These are phyloP conservation scores for Bombus huntii DNA, from an alignment of 1,140 invertebrate species.

Conservation along the genomic window DNA sequence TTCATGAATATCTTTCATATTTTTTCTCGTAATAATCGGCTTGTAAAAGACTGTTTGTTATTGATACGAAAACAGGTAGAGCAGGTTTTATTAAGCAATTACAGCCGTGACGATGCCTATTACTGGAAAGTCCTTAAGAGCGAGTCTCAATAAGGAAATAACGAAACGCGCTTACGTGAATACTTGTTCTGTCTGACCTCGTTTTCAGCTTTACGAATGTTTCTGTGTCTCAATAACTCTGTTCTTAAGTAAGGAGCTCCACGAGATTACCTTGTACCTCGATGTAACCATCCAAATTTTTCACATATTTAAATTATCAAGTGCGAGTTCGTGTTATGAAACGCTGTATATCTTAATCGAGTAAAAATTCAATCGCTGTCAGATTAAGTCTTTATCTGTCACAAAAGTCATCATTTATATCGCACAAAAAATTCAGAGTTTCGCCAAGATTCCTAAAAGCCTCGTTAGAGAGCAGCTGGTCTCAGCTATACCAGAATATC, in stretches of 20 bases:
- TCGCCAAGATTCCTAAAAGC: not conserved
- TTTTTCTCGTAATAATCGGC: not conserved
- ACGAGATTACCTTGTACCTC: not conserved
- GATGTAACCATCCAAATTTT: not conserved
- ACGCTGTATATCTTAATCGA: not conserved
- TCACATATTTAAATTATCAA: not conserved
- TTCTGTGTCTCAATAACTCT: not conserved
- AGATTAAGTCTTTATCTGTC: not conserved
- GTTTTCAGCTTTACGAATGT: not conserved
- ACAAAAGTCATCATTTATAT: not conserved
- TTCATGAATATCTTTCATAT: not conserved
- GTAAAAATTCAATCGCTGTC: not conserved
- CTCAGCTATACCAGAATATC: not conserved
- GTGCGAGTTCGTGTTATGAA: not conserved
- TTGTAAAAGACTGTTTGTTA: not conserved
- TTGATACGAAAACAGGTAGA: not conserved
- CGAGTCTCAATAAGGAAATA: slow-evolving; percentile 7
- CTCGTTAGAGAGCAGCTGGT: not conserved
- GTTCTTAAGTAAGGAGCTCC: not conserved
- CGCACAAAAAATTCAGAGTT: not conserved
- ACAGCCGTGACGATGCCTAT: not conserved
- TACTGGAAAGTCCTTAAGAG: not conserved
- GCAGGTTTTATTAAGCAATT: slow-evolving; percentile 18
- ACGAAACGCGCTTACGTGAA: not conserved
- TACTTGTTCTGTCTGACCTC: not conserved